Evolutionary conservation across 1,140 invertebrate species (phyloP), one percentile per base, ranked within the genome.

Genomic region (Ditylenchus dipsaci): DNA sequence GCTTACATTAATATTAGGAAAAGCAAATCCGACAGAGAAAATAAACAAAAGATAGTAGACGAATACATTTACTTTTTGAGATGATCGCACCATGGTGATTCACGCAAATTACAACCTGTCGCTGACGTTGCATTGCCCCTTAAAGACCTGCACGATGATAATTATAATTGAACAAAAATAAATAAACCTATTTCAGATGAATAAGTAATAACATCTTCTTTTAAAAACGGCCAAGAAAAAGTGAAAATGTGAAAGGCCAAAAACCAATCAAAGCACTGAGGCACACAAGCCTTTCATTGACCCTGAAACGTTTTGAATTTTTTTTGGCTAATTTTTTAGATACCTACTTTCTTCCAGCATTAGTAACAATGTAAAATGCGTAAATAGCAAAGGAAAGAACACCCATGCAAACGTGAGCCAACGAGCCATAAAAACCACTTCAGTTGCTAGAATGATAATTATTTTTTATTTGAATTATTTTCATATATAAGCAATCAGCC

Each of bases 1-100:
- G n/a, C n/a, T n/a, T n/a, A n/a, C n/a, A 49, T 75, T 75, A 0
- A 75, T 65, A 59, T 73, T 78, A 0, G 73, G 70, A 33, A 72
- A 77, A 5, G 61, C 62, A 13, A 63, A 19, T 23, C 70, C 70
- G n/a, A 72, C 49, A 19, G 63, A 62, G n/a, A 74, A 29, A 21
- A 43, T 9, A 60, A 59, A 72, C 15, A 67, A 42, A 17, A 61
- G 26, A 42, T 75, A 78, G 19, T 75, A 75, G 1, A 77, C 8
- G 21, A 19, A 75, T 11, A 74, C 29, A 53, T 78, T 75, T 15
- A 78, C 33, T 11, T 42, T 0, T 33, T 56, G 11, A 76, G 27
- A 11, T 21, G 21, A 17, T 53, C 23, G 33, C 71, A 73, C 71
- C 73, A 67, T n/a, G 8, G 27, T 8, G 21, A 75, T 21, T 21